phyloP scores from a whole-genome alignment of 2,888 invertebrate species.

The Tineola bisselliella region DNA sequence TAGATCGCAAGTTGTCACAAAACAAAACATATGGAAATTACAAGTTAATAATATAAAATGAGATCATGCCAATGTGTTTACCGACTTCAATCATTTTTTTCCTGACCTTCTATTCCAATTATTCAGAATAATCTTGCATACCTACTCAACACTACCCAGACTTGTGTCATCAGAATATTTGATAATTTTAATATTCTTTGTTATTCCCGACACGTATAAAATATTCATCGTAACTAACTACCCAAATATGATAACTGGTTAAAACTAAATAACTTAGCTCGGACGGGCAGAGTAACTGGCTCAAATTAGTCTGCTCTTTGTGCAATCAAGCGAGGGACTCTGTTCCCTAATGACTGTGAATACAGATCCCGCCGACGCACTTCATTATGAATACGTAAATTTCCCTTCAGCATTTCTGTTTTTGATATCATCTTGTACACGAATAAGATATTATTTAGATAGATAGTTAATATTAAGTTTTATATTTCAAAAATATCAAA shows the following conservation, averaged over 20 bases:
- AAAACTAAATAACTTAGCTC: constrained; percentile 5
- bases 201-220: neutral
- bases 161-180: too few relatives aligned
- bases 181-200: too few relatives aligned
- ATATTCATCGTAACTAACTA: neutral
- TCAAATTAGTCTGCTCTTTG: constrained; percentile 64
- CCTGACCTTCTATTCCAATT: neutral
- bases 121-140: neutral
- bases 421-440: neutral
- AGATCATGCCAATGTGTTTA: too few relatives aligned
- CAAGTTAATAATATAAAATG: too few relatives aligned
- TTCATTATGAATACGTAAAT: constrained; percentile 44
- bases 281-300: constrained; percentile 7
- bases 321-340: constrained; percentile 65
- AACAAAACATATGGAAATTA: too few relatives aligned
- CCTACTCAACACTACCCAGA: too few relatives aligned
- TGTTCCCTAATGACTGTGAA: constrained; percentile 64
- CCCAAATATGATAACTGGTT: neutral
- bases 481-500: too few relatives aligned
- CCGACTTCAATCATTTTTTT: neutral
- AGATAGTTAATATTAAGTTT: too few relatives aligned
- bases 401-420: constrained; percentile 24
- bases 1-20: too few relatives aligned
- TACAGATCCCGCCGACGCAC: constrained; percentile 18
- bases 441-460: neutral